These are phyloP conservation scores for Rhynchonema sp. DNA, from an alignment of 2,888 invertebrate species.

Conservation along the genomic window DNA sequence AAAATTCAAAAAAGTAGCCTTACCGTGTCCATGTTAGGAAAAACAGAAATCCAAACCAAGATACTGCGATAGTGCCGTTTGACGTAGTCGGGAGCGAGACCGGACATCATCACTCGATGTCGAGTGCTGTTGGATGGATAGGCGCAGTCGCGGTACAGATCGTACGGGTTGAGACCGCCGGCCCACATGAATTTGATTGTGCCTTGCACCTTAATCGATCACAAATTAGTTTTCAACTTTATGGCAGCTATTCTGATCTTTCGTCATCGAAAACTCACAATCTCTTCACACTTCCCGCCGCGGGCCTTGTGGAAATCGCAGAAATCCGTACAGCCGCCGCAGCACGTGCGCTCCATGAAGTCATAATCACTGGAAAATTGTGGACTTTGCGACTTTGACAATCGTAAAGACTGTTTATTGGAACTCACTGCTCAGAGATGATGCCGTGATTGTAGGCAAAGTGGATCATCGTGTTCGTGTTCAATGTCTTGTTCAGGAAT, in stretches of 20 bases:
- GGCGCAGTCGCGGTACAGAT: constrained; percentile 27
- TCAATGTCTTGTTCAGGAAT: constrained; percentile 22
- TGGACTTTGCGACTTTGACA: too few species aligned
- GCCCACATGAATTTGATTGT: constrained; percentile 10
- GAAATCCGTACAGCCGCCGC: constrained; percentile 20
- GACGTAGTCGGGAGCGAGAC: not conserved
- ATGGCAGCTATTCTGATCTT: not conserved
- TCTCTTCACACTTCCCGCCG: constrained; percentile 9
- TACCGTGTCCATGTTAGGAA: too few species aligned
- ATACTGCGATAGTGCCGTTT: too few species aligned
- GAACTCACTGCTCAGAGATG: constrained; percentile 5
- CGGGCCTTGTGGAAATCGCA: constrained; percentile 19
- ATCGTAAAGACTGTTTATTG: too few species aligned
- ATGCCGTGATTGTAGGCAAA: constrained; percentile 26
- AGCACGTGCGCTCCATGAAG: constrained; percentile 20
- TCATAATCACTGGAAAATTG: constrained; percentile 12
- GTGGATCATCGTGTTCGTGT: constrained; percentile 25
- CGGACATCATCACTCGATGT: not conserved
- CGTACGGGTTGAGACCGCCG: constrained; percentile 27
- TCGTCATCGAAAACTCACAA: not conserved
- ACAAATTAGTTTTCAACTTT: not conserved
- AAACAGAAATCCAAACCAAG: too few species aligned
- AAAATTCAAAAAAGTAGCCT: too few species aligned
- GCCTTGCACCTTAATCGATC: constrained; percentile 11
- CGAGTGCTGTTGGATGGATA: not conserved